A percentile compares a stretch with the other conserved stretches of the same genome.
These are phyloP conservation scores for Dicrostonyx torquatus DNA, from an alignment of 2,797 vertebrate genomes.

Conservation along the genomic window DNA sequence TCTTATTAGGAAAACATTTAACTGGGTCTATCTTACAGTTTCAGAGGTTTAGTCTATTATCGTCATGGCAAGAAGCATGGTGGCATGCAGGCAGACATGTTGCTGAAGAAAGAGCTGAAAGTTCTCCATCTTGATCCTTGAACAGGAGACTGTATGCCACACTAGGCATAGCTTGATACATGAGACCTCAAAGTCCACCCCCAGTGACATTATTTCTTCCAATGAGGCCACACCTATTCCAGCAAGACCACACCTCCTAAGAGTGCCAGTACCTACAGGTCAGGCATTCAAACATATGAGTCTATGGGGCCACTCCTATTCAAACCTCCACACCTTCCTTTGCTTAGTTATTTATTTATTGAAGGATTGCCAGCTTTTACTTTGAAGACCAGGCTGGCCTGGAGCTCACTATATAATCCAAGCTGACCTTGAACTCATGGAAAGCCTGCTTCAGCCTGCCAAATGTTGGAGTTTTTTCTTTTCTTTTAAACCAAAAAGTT, in stretches of 20 bases:
- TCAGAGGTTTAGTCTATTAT: neutral
- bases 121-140: neutral
- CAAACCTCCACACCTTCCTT: neutral
- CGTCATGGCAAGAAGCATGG: too few species aligned
- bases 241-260: neutral
- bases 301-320: neutral
- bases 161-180: neutral
- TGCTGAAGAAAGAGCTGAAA: neutral
- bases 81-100: neutral
- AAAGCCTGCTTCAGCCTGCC: neutral
- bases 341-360: neutral
- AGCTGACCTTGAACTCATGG: neutral
- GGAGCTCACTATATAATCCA: neutral
- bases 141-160: neutral
- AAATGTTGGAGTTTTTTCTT: neutral
- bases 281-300: neutral
- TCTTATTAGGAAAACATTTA: neutral
- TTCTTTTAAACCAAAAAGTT: neutral
- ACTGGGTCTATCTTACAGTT: neutral
- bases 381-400: neutral
- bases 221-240: neutral
- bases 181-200: neutral
- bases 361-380: neutral
- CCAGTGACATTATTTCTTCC: neutral
- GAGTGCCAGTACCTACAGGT: neutral